Evolutionary conservation across 2,797 vertebrate genomes (phyloP).

Genomic region (Danio kyathit): DNA sequence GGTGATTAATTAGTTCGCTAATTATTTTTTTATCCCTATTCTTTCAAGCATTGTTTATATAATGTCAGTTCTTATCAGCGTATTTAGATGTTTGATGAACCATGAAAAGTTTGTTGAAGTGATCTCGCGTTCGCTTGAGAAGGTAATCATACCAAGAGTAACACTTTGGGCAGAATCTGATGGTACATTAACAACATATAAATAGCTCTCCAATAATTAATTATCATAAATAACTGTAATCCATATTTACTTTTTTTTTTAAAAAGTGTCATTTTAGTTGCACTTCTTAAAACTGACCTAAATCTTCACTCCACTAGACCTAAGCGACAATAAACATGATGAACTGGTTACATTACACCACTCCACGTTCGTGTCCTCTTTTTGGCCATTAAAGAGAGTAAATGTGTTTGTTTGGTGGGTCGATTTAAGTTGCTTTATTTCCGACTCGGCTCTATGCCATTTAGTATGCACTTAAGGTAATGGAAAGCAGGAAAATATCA

Average conservation of each 20-base stretch:
- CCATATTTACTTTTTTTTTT: neutral
- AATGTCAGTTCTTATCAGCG: neutral
- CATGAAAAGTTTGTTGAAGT: neutral
- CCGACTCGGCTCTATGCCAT: conserved; percentile 74
- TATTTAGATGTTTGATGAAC: neutral
- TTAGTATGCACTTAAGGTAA: conserved; percentile 76
- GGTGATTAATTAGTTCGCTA: neutral
- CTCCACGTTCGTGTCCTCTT: conserved; percentile 23
- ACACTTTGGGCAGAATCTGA: neutral
- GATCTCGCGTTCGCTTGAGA: neutral
- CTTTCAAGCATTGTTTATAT: neutral
- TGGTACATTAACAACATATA: neutral
- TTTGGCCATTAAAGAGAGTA: conserved; percentile 57
- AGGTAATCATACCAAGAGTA: too few relatives aligned
- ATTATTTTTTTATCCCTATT: neutral
- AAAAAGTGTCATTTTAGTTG: too few relatives aligned
- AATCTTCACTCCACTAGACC: neutral
- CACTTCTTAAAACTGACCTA: too few relatives aligned
- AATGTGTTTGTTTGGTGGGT: conserved; percentile 77
- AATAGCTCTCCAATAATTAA: neutral
- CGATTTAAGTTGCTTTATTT: conserved; percentile 58
- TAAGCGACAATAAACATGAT: neutral
- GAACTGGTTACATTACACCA: conserved; percentile 8
- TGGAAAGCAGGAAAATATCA: conserved; percentile 79
- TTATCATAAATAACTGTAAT: neutral